These are phyloP conservation scores for Semibalanus balanoides DNA, from an alignment of 1,140 invertebrate genomes.

Conservation along the genomic window DNA sequence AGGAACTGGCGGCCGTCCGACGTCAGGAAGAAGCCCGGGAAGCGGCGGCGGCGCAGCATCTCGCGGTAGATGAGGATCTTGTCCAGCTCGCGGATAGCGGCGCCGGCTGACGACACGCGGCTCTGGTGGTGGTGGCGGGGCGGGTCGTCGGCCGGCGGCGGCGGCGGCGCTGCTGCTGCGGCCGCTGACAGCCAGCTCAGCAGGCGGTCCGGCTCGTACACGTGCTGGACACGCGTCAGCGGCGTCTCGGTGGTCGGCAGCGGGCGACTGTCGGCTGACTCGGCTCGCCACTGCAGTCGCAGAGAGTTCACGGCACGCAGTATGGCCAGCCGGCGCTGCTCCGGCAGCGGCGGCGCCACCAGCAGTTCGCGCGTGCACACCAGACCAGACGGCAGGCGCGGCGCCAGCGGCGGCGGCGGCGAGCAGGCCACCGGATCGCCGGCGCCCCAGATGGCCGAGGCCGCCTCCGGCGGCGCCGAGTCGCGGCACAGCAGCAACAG, in stretches of 20 bases:
- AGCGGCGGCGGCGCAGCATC: neutral
- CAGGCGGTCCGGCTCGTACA: neutral
- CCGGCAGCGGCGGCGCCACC: neutral
- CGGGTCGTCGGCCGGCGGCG: neutral
- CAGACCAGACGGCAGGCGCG: neutral
- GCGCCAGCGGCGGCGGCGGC: neutral
- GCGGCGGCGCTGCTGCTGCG: neutral
- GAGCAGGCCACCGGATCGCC: neutral
- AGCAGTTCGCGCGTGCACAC: neutral
- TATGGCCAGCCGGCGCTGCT: neutral
- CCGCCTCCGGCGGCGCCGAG: neutral
- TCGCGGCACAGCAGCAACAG: neutral
- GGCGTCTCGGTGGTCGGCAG: neutral
- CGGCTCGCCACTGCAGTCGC: neutral
- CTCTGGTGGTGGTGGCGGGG: neutral
- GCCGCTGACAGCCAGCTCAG: neutral
- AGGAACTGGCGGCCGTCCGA: conserved; percentile 1
- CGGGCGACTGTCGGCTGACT: neutral
- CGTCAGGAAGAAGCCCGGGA: neutral
- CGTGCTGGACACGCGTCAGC: neutral
- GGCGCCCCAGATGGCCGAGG: neutral
- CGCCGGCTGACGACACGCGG: neutral
- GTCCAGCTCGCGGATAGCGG: neutral
- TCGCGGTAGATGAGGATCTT: neutral
- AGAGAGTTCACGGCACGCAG: neutral